Percentiles rank a stretch among this genome's conserved stretches.
Conservation (phyloP, 2,113 vertebrate species). For the Oryctolagus cuniculus region DNA sequence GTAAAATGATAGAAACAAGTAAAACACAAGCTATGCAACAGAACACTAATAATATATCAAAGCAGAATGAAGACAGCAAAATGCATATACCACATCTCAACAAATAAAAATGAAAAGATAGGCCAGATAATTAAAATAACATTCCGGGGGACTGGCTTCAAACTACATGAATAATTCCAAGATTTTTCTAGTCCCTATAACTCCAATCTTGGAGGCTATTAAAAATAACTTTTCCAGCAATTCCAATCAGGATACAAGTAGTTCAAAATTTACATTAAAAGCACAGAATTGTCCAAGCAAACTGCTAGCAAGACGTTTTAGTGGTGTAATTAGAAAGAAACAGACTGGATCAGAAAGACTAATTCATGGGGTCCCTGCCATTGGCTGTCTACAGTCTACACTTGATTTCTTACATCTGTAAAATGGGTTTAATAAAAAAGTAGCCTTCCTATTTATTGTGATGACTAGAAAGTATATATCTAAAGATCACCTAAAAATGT, state of each 20-base stretch:
- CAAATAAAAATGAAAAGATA: conserved; percentile 58
- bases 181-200: conserved; percentile 53
- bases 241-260: conserved; percentile 1
- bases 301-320: neutral
- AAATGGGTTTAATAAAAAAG: neutral
- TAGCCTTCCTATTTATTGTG: neutral
- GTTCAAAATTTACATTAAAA: conserved; percentile 22
- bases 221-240: conserved; percentile 67
- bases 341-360: neutral
- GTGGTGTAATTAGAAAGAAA: neutral
- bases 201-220: conserved; percentile 60
- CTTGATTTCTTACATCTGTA: neutral
- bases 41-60: conserved; percentile 35
- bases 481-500: neutral
- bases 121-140: conserved; percentile 72
- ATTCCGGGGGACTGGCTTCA: conserved; percentile 43
- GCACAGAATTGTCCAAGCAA: neutral
- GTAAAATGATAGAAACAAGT: neutral
- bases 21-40: conserved; percentile 46
- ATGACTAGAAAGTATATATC: neutral
- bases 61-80: conserved; percentile 41
- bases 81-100: conserved; percentile 32
- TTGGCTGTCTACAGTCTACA: neutral
- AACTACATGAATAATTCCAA: conserved; percentile 44
- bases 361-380: neutral